Conservation (phyloP, 2,888 invertebrate genomes). For the Laothoe populi region DNA sequence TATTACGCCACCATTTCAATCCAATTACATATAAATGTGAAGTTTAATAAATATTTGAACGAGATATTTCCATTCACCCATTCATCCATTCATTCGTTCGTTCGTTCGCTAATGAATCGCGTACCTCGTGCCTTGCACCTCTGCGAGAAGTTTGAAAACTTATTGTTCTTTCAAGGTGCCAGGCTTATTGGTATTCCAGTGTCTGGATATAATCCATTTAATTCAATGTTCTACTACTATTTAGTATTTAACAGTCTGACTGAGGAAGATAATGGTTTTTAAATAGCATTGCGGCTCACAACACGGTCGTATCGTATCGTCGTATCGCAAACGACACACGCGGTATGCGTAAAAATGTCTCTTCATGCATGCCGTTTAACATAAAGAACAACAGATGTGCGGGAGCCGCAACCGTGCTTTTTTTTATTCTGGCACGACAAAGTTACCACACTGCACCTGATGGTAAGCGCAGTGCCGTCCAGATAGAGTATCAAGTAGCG, state of each 20-base stretch:
- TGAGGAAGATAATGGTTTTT: background rate
- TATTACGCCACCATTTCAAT: slow-evolving; percentile 4
- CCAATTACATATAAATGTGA: background rate
- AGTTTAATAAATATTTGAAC: slow-evolving; percentile 2
- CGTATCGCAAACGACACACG: too few relatives aligned
- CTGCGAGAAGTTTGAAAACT: slow-evolving; percentile 7
- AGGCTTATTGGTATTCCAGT: background rate
- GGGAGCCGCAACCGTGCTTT: too few relatives aligned
- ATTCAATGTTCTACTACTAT: background rate
- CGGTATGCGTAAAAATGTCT: too few relatives aligned
- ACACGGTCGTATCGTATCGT: too few relatives aligned
- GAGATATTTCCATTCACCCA: slow-evolving; percentile 12
- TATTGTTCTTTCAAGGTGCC: slow-evolving; percentile 16
- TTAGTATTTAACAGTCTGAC: background rate
- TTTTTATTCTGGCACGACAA: too few relatives aligned
- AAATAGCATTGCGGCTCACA: too few relatives aligned
- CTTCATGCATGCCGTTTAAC: too few relatives aligned
- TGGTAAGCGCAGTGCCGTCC: too few relatives aligned
- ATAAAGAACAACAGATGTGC: too few relatives aligned
- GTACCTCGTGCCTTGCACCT: background rate
- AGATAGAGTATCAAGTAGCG: too few relatives aligned
- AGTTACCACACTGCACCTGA: too few relatives aligned
- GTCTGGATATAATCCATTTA: background rate
- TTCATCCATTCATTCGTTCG: background rate
- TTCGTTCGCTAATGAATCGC: slow-evolving; percentile 1